Conservation (phyloP, 2,797 vertebrate genomes). For the Mormyrops boulengeri region DNA sequence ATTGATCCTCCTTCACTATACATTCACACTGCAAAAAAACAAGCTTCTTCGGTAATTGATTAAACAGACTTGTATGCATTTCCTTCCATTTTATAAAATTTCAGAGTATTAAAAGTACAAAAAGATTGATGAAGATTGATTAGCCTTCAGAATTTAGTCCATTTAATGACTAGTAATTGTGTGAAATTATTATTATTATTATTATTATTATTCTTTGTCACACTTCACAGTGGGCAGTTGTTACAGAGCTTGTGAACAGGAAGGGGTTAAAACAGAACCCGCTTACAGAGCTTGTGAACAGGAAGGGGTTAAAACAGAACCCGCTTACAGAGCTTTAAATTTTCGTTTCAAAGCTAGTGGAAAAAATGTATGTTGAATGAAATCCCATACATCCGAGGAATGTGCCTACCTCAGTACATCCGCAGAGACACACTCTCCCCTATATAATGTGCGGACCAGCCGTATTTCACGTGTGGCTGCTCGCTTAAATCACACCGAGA, state of each 20-base stretch:
- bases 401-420: not conserved
- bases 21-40: not conserved
- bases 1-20: not conserved
- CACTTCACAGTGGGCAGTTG: not conserved
- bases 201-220: not conserved
- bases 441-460: conserved; percentile 7
- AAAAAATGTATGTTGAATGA: conserved; percentile 9
- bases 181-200: not conserved
- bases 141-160: not conserved
- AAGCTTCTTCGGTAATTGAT: not conserved
- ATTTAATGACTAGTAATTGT: not conserved
- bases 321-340: not conserved
- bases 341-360: not conserved
- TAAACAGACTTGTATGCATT: not conserved
- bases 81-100: not conserved
- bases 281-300: not conserved
- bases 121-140: not conserved
- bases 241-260: not conserved
- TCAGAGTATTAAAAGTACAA: not conserved
- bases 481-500: not conserved
- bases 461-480: not conserved
- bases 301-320: not conserved
- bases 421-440: not conserved
- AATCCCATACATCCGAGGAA: conserved; percentile 7
- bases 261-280: not conserved